Percentiles rank a stretch among this genome's conserved stretches.
Conservation (phyloP, 2,113 vertebrate species). For the Oostethus manadensis region DNA sequence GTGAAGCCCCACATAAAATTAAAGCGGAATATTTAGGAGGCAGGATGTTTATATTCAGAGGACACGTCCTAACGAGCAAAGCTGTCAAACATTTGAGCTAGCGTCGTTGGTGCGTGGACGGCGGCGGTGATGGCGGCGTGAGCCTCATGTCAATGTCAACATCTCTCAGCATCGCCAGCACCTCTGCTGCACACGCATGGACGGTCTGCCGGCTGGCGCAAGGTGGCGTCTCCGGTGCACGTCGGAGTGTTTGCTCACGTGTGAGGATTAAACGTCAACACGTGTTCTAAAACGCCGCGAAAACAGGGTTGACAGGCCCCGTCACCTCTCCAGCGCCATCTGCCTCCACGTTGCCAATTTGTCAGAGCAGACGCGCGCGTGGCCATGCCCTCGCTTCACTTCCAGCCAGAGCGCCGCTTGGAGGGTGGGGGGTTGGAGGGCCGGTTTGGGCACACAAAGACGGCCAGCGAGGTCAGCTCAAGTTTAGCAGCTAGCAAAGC, state of each 20-base stretch:
- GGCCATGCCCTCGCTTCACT: constrained; percentile 54
- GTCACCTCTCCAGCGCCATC: constrained; percentile 61
- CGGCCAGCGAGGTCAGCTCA: constrained; percentile 24
- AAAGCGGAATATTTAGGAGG: not conserved
- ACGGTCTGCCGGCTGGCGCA: constrained; percentile 41
- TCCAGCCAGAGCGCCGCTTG: constrained; percentile 20
- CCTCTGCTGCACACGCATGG: constrained; percentile 58
- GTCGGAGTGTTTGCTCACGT: not conserved
- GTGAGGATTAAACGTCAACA: constrained; percentile 31
- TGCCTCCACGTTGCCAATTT: constrained; percentile 65
- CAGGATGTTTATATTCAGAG: constrained; percentile 16
- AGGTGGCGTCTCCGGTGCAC: constrained; percentile 29
- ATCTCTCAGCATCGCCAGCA: constrained; percentile 8
- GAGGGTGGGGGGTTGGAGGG: not conserved
- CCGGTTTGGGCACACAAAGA: constrained; percentile 17
- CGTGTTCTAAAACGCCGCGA: constrained; percentile 55
- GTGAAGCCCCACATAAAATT: too few relatives aligned
- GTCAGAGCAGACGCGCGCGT: constrained; percentile 49
- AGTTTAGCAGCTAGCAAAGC: constrained; percentile 38
- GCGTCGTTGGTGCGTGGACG: constrained; percentile 13
- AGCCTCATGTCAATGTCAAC: constrained; percentile 39
- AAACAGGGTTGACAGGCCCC: constrained; percentile 46
- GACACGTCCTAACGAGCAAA: constrained; percentile 43
- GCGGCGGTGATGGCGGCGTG: constrained; percentile 18
- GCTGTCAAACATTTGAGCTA: constrained; percentile 30